These are phyloP conservation scores for Dasypogon diadema DNA, from an alignment of 2,888 invertebrate genomes.

Conservation along the genomic window DNA sequence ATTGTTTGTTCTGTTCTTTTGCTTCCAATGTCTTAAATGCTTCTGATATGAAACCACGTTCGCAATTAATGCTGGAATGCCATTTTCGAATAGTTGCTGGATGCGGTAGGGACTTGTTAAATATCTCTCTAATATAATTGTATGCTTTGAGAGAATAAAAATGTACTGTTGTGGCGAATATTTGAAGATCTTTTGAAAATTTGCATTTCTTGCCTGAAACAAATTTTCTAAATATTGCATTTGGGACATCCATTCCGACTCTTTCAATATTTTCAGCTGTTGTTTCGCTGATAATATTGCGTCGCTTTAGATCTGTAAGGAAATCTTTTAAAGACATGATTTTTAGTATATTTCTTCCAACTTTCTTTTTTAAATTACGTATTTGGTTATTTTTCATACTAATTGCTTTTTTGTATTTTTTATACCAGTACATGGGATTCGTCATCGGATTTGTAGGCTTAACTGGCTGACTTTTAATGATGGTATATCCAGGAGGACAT, in stretches of 20 bases:
- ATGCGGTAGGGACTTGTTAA: neutral
- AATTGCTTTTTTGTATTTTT: too few species aligned
- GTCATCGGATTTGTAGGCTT: too few species aligned
- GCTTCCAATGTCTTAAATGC: neutral
- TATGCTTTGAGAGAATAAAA: neutral
- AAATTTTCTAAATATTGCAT: too few species aligned
- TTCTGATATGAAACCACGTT: neutral
- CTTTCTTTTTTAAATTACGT: too few species aligned
- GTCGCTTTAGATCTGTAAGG: too few species aligned
- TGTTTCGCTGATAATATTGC: too few species aligned
- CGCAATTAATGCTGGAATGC: neutral
- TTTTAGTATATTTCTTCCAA: too few species aligned
- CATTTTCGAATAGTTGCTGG: neutral
- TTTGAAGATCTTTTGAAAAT: neutral
- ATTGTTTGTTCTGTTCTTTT: neutral
- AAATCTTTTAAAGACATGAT: too few species aligned
- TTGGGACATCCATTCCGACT: neutral
- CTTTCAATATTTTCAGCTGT: neutral
- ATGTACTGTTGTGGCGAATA: neutral
- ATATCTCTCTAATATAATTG: neutral
- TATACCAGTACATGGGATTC: too few species aligned
- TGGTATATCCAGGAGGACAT: too few species aligned
- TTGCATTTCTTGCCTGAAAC: accelerated
- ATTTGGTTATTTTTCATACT: too few species aligned
- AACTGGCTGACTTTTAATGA: too few species aligned